Percentiles rank a stretch among this genome's conserved stretches.
Evolutionary conservation across 2,888 invertebrate genomes (phyloP).

Genomic region (Macrosiphum euphorbiae): DNA sequence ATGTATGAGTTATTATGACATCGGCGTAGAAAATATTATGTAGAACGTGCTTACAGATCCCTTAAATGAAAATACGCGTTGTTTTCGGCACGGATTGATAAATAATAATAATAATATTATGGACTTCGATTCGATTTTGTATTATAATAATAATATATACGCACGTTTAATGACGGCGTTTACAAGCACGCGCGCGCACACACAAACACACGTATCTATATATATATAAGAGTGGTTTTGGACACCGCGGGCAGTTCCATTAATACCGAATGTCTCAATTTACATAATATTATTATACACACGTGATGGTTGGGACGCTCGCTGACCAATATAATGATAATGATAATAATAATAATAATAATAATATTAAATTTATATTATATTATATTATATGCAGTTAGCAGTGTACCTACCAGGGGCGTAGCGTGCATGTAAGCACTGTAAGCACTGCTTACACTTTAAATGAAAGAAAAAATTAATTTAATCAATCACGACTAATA

Average conservation of each 20-base stretch:
- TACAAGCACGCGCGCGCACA: not conserved
- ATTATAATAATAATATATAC: not conserved
- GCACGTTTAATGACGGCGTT: slow-evolving; percentile 31
- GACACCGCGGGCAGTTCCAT: slow-evolving; percentile 47
- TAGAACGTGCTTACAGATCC: not conserved
- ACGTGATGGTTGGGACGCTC: not conserved
- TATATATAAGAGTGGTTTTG: not conserved
- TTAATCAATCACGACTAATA: no score
- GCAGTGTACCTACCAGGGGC: no score
- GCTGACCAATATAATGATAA: not conserved
- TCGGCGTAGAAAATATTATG: no score
- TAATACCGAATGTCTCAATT: slow-evolving; percentile 55
- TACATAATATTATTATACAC: slow-evolving; percentile 27
- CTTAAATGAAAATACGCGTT: no score
- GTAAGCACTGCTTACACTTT: no score
- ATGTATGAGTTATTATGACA: no score
- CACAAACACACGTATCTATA: not conserved
- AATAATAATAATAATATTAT: not conserved
- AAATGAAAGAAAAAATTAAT: no score
- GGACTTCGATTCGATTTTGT: not conserved
- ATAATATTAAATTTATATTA: not conserved
- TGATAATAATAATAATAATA: not conserved
- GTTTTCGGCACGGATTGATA: not conserved
- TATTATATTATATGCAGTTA: not conserved
- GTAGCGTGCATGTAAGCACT: no score